phyloP scores from a whole-genome alignment of 2,888 invertebrate species.

The Zygogramma bicolorata region DNA sequence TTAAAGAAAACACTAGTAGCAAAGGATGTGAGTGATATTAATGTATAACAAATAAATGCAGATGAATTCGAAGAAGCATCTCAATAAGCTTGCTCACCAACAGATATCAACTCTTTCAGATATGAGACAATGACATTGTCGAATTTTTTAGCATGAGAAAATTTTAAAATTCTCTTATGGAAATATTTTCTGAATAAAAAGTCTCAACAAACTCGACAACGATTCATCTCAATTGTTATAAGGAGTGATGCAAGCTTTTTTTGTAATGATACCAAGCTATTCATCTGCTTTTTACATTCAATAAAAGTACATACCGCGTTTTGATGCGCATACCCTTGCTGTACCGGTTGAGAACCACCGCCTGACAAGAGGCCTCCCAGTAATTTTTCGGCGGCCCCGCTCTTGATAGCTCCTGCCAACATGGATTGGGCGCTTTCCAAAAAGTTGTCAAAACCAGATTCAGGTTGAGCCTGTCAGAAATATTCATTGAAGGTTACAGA shows the following conservation, averaged over 20 bases:
- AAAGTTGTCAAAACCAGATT: slow-evolving; percentile 61
- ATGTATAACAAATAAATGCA: slow-evolving; percentile 5
- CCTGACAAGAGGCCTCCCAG: slow-evolving; percentile 55
- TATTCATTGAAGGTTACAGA: not conserved
- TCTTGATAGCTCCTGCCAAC: slow-evolving; percentile 65
- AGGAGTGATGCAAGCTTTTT: not conserved
- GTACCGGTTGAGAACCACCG: slow-evolving; percentile 39
- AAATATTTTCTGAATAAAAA: too few relatives aligned
- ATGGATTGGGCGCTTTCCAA: slow-evolving; percentile 64
- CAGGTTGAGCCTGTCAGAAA: slow-evolving; percentile 46
- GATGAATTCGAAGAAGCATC: not conserved
- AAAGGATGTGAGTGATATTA: slow-evolving; percentile 9
- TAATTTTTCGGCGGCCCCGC: slow-evolving; percentile 63
- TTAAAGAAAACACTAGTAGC: slow-evolving; percentile 25
- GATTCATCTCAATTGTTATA: not conserved
- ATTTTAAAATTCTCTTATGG: too few relatives aligned
- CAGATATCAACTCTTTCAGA: not conserved
- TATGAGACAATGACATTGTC: too few relatives aligned
- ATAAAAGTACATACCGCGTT: slow-evolving; percentile 54
- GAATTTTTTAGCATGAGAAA: too few relatives aligned
- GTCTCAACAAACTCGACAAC: not conserved
- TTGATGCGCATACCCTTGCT: slow-evolving; percentile 56
- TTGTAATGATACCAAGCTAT: slow-evolving; percentile 4
- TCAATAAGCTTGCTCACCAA: not conserved
- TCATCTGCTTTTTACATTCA: not conserved